Conservation (phyloP, 2,888 invertebrate species). For the Luperina nickerlii region DNA sequence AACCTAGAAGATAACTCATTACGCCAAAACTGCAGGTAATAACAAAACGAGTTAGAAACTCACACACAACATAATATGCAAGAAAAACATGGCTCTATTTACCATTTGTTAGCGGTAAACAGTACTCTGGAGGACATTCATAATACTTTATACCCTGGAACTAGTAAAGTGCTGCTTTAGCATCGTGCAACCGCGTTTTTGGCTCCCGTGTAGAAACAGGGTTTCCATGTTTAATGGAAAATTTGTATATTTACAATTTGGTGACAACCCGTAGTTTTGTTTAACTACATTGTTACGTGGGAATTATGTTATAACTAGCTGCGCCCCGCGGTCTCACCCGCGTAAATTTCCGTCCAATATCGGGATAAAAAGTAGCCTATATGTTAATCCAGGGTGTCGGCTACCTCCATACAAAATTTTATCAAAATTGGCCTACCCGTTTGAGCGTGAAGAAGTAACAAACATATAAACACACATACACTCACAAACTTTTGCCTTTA, state of each 20-base stretch:
- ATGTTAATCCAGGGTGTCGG: no score
- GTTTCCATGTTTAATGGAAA: slow-evolving; percentile 49
- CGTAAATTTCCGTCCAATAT: no score
- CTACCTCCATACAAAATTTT: no score
- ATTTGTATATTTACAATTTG: slow-evolving; percentile 43
- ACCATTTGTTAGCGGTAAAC: slow-evolving; percentile 47
- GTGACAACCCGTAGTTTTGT: neutral
- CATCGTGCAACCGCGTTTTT: slow-evolving; percentile 42
- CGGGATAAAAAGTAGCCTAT: no score
- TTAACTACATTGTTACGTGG: neutral
- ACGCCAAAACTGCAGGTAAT: slow-evolving; percentile 22
- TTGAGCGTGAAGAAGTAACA: no score
- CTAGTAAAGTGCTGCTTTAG: slow-evolving; percentile 47
- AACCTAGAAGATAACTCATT: neutral
- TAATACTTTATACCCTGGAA: slow-evolving; percentile 53
- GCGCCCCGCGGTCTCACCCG: no score
- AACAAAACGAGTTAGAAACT: slow-evolving; percentile 22
- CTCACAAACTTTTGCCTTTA: no score
- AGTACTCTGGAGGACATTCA: slow-evolving; percentile 57
- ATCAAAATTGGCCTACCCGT: no score
- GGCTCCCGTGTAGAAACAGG: slow-evolving; percentile 33
- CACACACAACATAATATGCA: slow-evolving; percentile 16
- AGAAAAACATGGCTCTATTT: slow-evolving; percentile 48
- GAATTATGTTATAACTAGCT: neutral
- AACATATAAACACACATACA: no score